These are phyloP conservation scores for Diadumene lineata DNA, from an alignment of 92 coral and sea anemone genomes.

Conservation along the genomic window DNA sequence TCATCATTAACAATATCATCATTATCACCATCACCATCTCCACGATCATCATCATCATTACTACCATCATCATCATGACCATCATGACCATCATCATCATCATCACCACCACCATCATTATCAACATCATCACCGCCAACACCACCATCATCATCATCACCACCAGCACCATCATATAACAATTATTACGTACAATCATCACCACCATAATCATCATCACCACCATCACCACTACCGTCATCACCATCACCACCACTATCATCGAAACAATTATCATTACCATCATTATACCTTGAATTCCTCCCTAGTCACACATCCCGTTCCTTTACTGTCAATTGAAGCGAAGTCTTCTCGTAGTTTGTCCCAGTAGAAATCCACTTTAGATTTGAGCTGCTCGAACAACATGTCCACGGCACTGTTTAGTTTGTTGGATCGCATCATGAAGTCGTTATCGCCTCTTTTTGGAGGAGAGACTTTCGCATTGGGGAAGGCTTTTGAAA, in stretches of 20 bases:
- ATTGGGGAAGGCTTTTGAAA: slow-evolving; percentile 83
- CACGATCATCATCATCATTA: neutral
- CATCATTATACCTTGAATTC: slow-evolving; percentile 70
- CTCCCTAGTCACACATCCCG: slow-evolving; percentile 67
- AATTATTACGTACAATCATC: too few species aligned
- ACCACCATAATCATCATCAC: neutral
- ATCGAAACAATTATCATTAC: neutral
- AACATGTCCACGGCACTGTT: slow-evolving; percentile 93
- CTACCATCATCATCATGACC: neutral
- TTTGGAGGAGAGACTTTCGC: slow-evolving; percentile 98
- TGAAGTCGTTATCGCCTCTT: slow-evolving; percentile 95
- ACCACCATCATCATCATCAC: neutral
- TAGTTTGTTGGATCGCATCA: slow-evolving; percentile 98
- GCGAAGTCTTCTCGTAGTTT: slow-evolving; percentile 79
- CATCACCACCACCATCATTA: neutral
- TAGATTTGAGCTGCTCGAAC: slow-evolving; percentile 85
- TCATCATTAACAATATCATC: neutral
- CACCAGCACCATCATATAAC: neutral
- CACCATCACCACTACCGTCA: neutral
- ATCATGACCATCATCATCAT: neutral
- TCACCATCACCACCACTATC: neutral
- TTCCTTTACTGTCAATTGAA: slow-evolving; percentile 58
- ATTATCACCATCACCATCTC: neutral
- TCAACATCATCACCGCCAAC: neutral
- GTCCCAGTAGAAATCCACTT: slow-evolving; percentile 92